Base-by-base conservation (phyloP, 2,888 invertebrate species). In the Tetrapedia diversipes region DNA sequence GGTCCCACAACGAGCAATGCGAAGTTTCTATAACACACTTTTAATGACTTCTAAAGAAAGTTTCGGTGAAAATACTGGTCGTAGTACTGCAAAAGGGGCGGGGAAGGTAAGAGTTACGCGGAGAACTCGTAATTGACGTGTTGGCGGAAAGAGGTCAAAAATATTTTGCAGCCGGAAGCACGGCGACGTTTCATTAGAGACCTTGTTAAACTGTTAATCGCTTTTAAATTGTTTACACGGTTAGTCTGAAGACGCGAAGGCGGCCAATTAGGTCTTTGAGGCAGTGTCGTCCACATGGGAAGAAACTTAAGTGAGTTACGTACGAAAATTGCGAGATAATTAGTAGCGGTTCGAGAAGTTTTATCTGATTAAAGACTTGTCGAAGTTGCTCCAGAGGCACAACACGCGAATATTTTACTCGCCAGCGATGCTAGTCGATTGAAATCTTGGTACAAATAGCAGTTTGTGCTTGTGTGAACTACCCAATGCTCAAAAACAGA, bases 351-450 rank as follows among this genome's bases (percentile, higher is more conserved):
- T 74, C 65, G 51, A 61, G 63, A 70, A 79, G 73, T 79, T 79
- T 79, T 67, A 79, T 79, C 69, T 79, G 74, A 79, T 79, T 79
- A 79, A 79, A 79, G 61, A 67, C 79, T 74, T 70, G 79, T 79
- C 74, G 67, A 80, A 78, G 78, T 79, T 78, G 47, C 41, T 54
- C 29, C n/a, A n/a, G 39, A 4, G 27, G 68, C 41, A 49, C 27
- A 29, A 59, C 59, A 34, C 47, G 60, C 29, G 4, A 27, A 57
- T 57, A n/a, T 77, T 68, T 64, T 34, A 34, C 22, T n/a, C 37
- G 22, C 37, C 11, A 37, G 37, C 37, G 11, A 37, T 3, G 37
- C 37, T 37, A 59, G 34, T 45, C 75, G 43, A 68, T 59, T 43
- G 56, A 60, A 60, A 68, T 43, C 63, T 53, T 74, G 11, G 41